Base-by-base conservation (phyloP, 2,888 invertebrate genomes). In the Ditylenchus weischeri region DNA sequence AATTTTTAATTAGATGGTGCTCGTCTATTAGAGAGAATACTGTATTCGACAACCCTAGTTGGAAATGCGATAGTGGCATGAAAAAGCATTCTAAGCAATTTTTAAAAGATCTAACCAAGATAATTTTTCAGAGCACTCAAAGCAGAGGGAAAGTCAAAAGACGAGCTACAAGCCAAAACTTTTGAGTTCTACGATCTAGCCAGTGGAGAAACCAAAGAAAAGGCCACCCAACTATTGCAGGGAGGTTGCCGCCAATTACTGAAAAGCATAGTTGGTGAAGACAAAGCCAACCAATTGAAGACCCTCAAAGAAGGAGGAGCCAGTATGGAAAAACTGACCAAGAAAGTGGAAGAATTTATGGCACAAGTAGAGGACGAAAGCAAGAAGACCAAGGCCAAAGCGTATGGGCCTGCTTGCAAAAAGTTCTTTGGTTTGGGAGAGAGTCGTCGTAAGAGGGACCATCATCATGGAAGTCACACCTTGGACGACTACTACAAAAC, bases 91-190 rank as follows among this genome's bases (percentile, higher is more conserved):
- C 5, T 29, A 29, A 2, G 29, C 3, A 29, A 29, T 29, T 29
- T 29, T 29, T 5, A 29, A 29, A 29, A n/a, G n/a, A n/a, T n/a
- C n/a, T n/a, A n/a, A n/a, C n/a, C n/a, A 29, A 29, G 29, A 29
- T 29, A 2, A 29, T 15, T 15, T 43, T 43, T 43, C 43, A 43
- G 66, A 15, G 54, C 58, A n/a, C 38, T 74, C 60, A 73, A 76
- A 59, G 70, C 67, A 29, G 71, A 71, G 15, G 78, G 76, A 35
- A 72, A 72, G 58, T 66, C 72, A n/a, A 68, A 72, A 21, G 72
- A 71, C 10, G 78, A 79, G 29, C 72, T 59, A 66, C 76, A 65
- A 68, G 69, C 71, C 50, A 71, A 76, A 23, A 66, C 79, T 21
- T 62, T 77, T 54, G 70, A 71, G 21, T 73, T 69, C 65, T 71